Evolutionary conservation across 2,113 vertebrate genomes (phyloP).

Genomic region (Onychostoma macrolepis): DNA sequence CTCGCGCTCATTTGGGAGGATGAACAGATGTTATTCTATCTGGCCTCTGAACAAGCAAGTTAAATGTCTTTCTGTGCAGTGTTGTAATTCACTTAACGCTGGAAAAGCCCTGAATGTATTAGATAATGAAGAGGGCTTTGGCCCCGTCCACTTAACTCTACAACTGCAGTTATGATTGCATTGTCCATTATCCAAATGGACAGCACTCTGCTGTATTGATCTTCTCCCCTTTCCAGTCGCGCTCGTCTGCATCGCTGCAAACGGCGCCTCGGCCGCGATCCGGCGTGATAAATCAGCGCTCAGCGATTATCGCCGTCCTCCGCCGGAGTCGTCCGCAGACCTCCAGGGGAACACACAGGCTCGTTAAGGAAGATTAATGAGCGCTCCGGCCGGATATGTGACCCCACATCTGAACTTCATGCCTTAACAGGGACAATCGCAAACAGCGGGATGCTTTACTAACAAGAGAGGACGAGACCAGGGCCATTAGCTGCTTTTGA

Average conservation of each 20-base stretch:
- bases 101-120: slow-evolving; percentile 68
- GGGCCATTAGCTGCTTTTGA: neutral
- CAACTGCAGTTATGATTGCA: slow-evolving; percentile 79
- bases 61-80: slow-evolving; percentile 45
- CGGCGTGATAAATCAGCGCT: slow-evolving; percentile 74
- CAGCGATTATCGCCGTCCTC: slow-evolving; percentile 69
- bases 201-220: slow-evolving; percentile 88
- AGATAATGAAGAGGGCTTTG: slow-evolving; percentile 83
- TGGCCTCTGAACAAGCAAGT: slow-evolving; percentile 29
- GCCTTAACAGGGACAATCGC: slow-evolving; percentile 9
- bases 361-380: slow-evolving; percentile 49
- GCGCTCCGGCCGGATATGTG: neutral
- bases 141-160: slow-evolving; percentile 81
- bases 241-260: slow-evolving; percentile 73
- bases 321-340: neutral
- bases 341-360: slow-evolving; percentile 4
- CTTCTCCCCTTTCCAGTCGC: slow-evolving; percentile 76
- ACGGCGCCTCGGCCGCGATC: slow-evolving; percentile 68
- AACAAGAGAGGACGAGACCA: slow-evolving; percentile 29
- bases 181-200: slow-evolving; percentile 95
- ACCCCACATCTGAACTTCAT: neutral
- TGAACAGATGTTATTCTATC: neutral
- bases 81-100: slow-evolving; percentile 76
- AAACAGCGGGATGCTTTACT: slow-evolving; percentile 8
- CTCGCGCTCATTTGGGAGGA: neutral